Evolutionary conservation across 2,888 invertebrate genomes (phyloP).

Genomic region (Salticus scenicus): DNA sequence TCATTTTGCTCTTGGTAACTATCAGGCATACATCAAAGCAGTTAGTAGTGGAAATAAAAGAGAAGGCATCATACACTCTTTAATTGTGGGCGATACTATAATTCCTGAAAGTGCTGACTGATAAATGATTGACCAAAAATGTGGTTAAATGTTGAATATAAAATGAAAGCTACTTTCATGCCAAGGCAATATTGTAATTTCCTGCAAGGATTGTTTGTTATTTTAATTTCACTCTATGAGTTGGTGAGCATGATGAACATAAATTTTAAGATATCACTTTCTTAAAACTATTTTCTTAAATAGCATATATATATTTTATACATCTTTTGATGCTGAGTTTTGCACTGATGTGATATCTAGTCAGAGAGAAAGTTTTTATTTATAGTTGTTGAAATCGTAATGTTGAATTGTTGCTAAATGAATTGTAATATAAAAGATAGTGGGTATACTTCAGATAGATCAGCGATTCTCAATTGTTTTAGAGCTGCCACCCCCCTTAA

Average conservation of each 20-base stretch:
- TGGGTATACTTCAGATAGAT: too few species aligned
- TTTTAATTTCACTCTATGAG: not conserved
- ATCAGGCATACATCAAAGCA: slow-evolving; percentile 77
- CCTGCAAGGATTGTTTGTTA: not conserved
- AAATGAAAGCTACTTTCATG: not conserved
- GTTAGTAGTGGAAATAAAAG: slow-evolving; percentile 79
- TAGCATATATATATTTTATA: too few species aligned
- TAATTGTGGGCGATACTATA: slow-evolving; percentile 78
- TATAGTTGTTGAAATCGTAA: too few species aligned
- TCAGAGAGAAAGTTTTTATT: too few species aligned
- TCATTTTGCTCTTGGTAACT: slow-evolving; percentile 80
- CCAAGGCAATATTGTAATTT: not conserved
- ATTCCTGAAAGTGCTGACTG: slow-evolving; percentile 72
- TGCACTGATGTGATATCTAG: too few species aligned
- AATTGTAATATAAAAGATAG: too few species aligned
- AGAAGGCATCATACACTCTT: slow-evolving; percentile 80
- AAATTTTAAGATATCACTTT: not conserved
- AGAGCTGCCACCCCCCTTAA: too few species aligned
- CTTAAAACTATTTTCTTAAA: not conserved
- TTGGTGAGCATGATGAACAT: slow-evolving; percentile 5
- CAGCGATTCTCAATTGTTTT: too few species aligned
- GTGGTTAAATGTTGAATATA: not conserved
- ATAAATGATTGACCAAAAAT: not conserved
- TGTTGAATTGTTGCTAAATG: too few species aligned
- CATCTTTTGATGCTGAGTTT: too few species aligned